A percentile compares a stretch with the other conserved stretches of the same genome.
These are phyloP conservation scores for Branchellion lobata DNA, from an alignment of 2,888 invertebrate genomes.

Conservation along the genomic window DNA sequence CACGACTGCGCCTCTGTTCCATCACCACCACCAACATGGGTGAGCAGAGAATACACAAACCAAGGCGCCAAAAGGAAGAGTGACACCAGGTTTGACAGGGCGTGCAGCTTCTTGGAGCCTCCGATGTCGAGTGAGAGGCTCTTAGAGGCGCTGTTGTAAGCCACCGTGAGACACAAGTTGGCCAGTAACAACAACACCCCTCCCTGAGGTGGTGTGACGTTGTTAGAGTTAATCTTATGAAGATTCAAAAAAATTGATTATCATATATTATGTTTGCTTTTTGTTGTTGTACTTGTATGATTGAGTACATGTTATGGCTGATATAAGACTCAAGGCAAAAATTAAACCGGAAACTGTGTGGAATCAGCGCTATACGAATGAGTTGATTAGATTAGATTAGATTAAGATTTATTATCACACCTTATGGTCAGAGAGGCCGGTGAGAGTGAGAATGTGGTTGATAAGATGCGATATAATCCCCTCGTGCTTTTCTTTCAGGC, in stretches of 20 bases:
- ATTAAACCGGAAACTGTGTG: too few species aligned
- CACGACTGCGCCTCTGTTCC: conserved; percentile 56
- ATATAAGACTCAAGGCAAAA: too few species aligned
- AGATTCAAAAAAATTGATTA: neutral
- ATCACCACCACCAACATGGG: too few species aligned
- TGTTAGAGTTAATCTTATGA: neutral
- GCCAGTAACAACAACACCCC: conserved; percentile 64
- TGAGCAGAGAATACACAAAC: conserved; percentile 62
- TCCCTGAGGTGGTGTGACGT: conserved; percentile 57
- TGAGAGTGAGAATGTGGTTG: conserved; percentile 63
- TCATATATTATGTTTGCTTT: too few species aligned
- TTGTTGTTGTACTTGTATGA: too few species aligned
- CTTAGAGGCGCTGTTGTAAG: conserved; percentile 62
- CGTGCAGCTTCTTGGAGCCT: conserved; percentile 65
- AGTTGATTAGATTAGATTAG: too few species aligned
- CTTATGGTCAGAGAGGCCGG: conserved; percentile 67
- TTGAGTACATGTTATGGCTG: too few species aligned
- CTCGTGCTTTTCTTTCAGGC: conserved; percentile 61
- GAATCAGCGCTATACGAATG: too few species aligned
- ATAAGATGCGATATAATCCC: conserved; percentile 64
- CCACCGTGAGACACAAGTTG: conserved; percentile 62
- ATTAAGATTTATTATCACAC: too few species aligned
- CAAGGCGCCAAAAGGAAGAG: conserved; percentile 63
- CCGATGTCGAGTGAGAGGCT: conserved; percentile 65
- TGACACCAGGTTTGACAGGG: conserved; percentile 63